Evolutionary conservation across 1,140 invertebrate species (phyloP), one percentile per base, ranked within the genome.

Genomic region (Drosophila varians): DNA sequence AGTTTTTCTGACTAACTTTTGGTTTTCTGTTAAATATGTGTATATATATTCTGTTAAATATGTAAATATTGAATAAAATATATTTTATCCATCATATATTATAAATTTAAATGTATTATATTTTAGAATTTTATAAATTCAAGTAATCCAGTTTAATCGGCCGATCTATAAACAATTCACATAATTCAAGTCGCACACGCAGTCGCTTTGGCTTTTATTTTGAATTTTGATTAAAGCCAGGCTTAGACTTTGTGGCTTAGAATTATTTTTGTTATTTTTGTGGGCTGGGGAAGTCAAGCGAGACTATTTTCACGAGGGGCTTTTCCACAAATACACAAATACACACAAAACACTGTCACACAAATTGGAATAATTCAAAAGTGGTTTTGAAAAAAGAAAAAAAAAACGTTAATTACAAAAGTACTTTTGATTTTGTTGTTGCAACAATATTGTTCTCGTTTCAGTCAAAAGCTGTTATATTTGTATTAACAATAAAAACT

Each of bases 401-500:
- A 21, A 31, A 49, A 72, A 53, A 72, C 34, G 54, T 62, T 54
- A 73, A 62, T 73, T 62, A 45, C 48, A 26, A 26, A 54, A 43
- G 56, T 72, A 48, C 26, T 48, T 48, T 51, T 58, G 19, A 36
- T 34, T n/a, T 48, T 42, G n/a, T 26, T 18, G 28, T 64, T 31
- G 34, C 31, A 68, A 64, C 21, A 49, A 55, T 46, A 40, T 43
- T 49, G 74, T 74, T 83, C 69, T 82, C 43, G 53, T 82, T 71
- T 57, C 12, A 12, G 53, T 45, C 43, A 26, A 74, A 61, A 77
- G 66, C 66, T 60, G 31, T 11, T 40, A 31, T 31, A 31, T 31
- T 31, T 31, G 3, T 31, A 11, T 31, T 43, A 23, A 55, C 40
- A 28, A 62, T 47, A 53, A 69, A 40, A 54, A 40, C 54, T 31